These are phyloP conservation scores for Scatophagus argus DNA, from an alignment of 2,113 vertebrate species.

Conservation along the genomic window DNA sequence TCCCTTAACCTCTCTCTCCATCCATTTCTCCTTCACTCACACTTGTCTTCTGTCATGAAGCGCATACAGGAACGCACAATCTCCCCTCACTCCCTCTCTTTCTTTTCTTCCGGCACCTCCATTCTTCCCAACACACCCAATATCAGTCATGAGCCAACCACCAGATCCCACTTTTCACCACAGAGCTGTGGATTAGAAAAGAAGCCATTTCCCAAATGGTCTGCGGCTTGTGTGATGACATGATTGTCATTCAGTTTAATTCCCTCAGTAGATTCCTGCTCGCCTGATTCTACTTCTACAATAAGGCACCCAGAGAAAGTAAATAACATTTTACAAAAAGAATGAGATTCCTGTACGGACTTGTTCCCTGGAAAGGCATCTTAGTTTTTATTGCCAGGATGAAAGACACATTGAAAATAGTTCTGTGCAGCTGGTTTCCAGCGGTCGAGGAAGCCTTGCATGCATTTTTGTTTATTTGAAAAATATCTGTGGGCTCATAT, in stretches of 20 bases:
- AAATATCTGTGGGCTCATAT: constrained; percentile 37
- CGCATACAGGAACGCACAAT: constrained; percentile 29
- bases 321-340: constrained; percentile 66
- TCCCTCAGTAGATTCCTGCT: constrained; percentile 51
- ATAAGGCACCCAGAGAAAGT: constrained; percentile 53
- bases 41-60: constrained; percentile 3
- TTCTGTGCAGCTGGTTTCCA: constrained; percentile 54
- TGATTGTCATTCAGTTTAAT: constrained; percentile 75
- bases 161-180: constrained; percentile 67
- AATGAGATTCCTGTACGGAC: constrained; percentile 63
- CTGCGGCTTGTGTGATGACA: constrained; percentile 76
- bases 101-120: constrained; percentile 16
- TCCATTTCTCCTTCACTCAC: too few species aligned
- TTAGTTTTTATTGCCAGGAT: constrained; percentile 71
- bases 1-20: constrained; percentile 51
- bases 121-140: constrained; percentile 62
- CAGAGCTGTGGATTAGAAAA: constrained; percentile 73
- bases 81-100: constrained; percentile 1
- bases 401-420: constrained; percentile 71
- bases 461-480: constrained; percentile 58
- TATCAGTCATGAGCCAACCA: constrained; percentile 48
- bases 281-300: constrained; percentile 48
- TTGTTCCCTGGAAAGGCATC: constrained; percentile 67
- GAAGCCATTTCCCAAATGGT: constrained; percentile 73
- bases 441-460: constrained; percentile 3